These are phyloP conservation scores for Plotosus lineatus DNA, from an alignment of 2,113 vertebrate species.

Conservation along the genomic window DNA sequence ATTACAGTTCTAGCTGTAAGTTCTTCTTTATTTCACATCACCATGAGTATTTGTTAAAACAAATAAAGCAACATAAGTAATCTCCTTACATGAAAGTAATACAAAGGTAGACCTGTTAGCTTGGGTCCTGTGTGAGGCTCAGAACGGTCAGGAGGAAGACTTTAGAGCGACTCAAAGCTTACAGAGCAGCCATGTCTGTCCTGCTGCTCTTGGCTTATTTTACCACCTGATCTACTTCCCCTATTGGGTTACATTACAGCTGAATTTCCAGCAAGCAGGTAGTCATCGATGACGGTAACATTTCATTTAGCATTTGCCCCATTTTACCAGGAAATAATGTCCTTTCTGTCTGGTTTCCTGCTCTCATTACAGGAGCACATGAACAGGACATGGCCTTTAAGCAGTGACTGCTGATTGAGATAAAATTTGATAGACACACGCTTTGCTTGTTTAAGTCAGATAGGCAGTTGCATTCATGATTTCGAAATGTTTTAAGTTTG, in stretches of 20 bases:
- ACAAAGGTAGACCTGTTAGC: not conserved
- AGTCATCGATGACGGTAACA: not conserved
- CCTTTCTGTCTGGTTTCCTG: not conserved
- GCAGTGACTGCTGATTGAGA: not conserved
- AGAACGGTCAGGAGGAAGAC: constrained; percentile 2
- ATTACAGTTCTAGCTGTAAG: not conserved
- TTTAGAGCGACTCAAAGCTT: constrained; percentile 8
- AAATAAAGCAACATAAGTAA: not conserved
- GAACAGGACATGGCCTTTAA: constrained; percentile 9
- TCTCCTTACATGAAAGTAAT: not conserved
- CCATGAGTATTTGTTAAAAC: not conserved
- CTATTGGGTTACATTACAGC: constrained; percentile 28
- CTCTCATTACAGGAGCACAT: not conserved
- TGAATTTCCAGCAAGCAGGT: constrained; percentile 3
- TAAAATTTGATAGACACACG: not conserved
- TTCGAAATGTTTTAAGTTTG: not conserved
- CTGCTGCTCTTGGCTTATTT: constrained; percentile 9
- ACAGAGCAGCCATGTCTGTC: constrained; percentile 27
- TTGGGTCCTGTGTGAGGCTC: not conserved
- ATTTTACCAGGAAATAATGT: not conserved
- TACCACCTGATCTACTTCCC: constrained; percentile 21
- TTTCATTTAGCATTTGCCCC: not conserved
- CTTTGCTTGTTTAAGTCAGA: not conserved
- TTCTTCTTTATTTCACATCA: not conserved
- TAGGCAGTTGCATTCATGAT: not conserved